A percentile compares a stretch with the other conserved stretches of the same genome.
These are phyloP conservation scores for Crenichthys baileyi DNA, from an alignment of 2,797 vertebrate species.

Conservation along the genomic window DNA sequence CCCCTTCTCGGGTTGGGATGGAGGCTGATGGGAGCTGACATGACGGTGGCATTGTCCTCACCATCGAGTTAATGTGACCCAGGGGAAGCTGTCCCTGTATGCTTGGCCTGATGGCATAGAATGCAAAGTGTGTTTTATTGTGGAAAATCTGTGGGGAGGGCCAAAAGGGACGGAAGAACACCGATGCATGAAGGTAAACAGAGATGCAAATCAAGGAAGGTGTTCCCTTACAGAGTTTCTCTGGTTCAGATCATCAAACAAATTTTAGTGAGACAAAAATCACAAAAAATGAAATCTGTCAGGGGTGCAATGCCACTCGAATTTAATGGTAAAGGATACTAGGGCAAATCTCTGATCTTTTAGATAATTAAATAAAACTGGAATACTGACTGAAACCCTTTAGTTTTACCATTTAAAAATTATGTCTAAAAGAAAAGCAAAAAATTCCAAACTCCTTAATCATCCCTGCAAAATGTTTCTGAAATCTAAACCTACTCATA, in stretches of 20 bases:
- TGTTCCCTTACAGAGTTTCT: neutral
- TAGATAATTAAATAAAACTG: too few relatives aligned
- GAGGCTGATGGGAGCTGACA: slow-evolving; percentile 77
- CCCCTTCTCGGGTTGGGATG: slow-evolving; percentile 45
- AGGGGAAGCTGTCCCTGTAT: slow-evolving; percentile 58
- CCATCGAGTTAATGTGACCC: slow-evolving; percentile 70
- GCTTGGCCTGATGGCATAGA: slow-evolving; percentile 59
- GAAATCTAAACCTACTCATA: neutral
- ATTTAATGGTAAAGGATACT: too few relatives aligned
- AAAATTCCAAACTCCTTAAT: neutral
- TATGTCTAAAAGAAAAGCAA: neutral
- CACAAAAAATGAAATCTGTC: too few relatives aligned
- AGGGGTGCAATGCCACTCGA: too few relatives aligned
- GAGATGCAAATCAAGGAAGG: slow-evolving; percentile 32
- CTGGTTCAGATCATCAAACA: too few relatives aligned
- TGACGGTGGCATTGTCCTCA: slow-evolving; percentile 76
- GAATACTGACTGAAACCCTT: neutral
- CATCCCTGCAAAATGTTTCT: neutral
- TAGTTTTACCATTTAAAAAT: neutral
- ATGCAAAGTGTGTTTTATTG: slow-evolving; percentile 50
- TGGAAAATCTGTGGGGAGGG: slow-evolving; percentile 26
- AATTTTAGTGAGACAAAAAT: too few relatives aligned
- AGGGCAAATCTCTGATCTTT: too few relatives aligned
- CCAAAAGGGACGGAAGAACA: slow-evolving; percentile 20
- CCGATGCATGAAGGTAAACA: slow-evolving; percentile 44